phyloP scores from a whole-genome alignment of 2,888 invertebrate genomes.

The Allolobophora icterica region DNA sequence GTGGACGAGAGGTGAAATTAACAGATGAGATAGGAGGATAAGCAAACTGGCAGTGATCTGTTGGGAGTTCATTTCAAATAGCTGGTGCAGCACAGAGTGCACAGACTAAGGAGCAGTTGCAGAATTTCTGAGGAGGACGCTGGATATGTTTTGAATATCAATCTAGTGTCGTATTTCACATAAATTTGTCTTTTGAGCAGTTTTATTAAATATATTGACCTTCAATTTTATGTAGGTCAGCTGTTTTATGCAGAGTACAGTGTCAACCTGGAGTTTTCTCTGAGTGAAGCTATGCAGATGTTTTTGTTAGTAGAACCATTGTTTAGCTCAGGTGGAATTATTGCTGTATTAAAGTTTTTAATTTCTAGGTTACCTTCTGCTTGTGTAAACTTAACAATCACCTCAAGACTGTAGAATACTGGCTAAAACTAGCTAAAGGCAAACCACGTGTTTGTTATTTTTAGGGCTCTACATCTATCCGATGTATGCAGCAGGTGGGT shows the following conservation, averaged over 20 bases:
- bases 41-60: too few species aligned
- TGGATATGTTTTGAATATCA: too few species aligned
- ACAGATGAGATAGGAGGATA: too few species aligned
- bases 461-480: slow-evolving; percentile 42
- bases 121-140: too few species aligned
- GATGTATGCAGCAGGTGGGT: slow-evolving; percentile 34
- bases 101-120: too few species aligned
- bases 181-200: neutral
- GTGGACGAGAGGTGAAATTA: too few species aligned
- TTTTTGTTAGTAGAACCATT: neutral
- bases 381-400: too few species aligned
- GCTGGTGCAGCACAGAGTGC: too few species aligned
- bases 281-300: neutral
- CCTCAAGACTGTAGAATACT: neutral
- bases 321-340: neutral
- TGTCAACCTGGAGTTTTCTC: neutral
- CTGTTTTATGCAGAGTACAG: neutral
- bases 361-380: neutral
- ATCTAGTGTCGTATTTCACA: neutral
- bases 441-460: neutral
- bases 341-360: neutral
- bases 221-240: neutral
- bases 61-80: too few species aligned
- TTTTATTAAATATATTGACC: neutral
- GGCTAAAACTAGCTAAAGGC: neutral